Evolutionary conservation across 2,113 vertebrate genomes (phyloP).

Genomic region (Tiliqua scincoides): DNA sequence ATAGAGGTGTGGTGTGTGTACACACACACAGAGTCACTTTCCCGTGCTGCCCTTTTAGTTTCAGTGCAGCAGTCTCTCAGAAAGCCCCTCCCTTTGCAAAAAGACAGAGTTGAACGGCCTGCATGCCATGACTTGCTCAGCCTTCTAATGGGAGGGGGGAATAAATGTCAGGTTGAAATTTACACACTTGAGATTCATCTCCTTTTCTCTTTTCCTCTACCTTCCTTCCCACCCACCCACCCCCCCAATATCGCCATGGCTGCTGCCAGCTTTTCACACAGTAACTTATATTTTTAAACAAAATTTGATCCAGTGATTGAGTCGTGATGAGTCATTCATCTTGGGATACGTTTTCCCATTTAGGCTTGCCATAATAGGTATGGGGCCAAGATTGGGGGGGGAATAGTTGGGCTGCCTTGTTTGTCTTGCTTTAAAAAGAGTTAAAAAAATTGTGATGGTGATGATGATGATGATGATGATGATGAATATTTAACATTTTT

Average conservation of each 20-base stretch:
- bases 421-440: background rate
- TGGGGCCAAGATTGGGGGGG: background rate
- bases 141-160: background rate
- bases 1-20: too few relatives aligned
- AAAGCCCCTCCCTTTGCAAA: constrained; percentile 14
- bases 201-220: background rate
- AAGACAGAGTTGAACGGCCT: constrained; percentile 14
- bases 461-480: too few relatives aligned
- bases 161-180: background rate
- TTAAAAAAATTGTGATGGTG: background rate
- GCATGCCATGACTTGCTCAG: background rate
- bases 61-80: constrained; percentile 5
- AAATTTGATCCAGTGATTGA: constrained; percentile 6
- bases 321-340: background rate
- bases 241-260: background rate
- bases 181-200: too few relatives aligned
- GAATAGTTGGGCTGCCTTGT: background rate
- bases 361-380: background rate
- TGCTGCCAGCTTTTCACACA: constrained; percentile 3
- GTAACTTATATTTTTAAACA: background rate
- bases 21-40: too few relatives aligned
- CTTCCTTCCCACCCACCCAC: background rate
- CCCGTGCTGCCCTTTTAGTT: background rate
- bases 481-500: too few relatives aligned
- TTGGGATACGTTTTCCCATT: background rate